These are phyloP conservation scores for Bellardia pandia DNA, from an alignment of 2,888 invertebrate genomes.

Conservation along the genomic window DNA sequence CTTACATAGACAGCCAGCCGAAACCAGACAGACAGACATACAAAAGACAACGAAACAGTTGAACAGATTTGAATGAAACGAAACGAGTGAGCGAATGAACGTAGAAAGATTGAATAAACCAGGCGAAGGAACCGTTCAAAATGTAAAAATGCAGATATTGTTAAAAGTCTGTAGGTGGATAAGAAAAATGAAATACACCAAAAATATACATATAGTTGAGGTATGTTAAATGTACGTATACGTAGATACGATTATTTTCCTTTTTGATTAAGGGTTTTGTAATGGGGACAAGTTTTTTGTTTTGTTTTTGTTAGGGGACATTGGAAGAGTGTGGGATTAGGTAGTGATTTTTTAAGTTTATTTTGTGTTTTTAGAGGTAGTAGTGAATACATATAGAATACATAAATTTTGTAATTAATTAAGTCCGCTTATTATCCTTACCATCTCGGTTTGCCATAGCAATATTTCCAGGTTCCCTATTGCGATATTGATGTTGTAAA, in stretches of 20 bases:
- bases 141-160: slow-evolving; percentile 52
- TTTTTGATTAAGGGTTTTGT: slow-evolving; percentile 30
- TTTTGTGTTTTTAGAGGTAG: too few species aligned
- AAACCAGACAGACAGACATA: slow-evolving; percentile 36
- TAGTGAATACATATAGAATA: too few species aligned
- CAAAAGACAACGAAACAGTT: slow-evolving; percentile 50
- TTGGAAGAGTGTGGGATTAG: not conserved
- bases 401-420: too few species aligned
- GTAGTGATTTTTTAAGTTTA: not conserved
- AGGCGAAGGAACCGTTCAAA: slow-evolving; percentile 51
- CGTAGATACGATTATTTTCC: slow-evolving; percentile 19
- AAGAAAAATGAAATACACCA: slow-evolving; percentile 65
- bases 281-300: not conserved
- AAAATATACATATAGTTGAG: slow-evolving; percentile 51
- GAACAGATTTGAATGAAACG: slow-evolving; percentile 54
- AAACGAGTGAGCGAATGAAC: slow-evolving; percentile 51
- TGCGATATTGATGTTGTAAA: too few species aligned
- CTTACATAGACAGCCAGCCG: slow-evolving; percentile 61
- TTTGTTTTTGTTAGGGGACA: not conserved
- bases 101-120: slow-evolving; percentile 48
- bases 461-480: too few species aligned
- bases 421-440: too few species aligned
- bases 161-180: slow-evolving; percentile 69
- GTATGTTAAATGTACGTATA: slow-evolving; percentile 41
- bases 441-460: too few species aligned